Evolutionary conservation across 2,113 vertebrate species (phyloP).

Genomic region (Morphnarchus princeps): DNA sequence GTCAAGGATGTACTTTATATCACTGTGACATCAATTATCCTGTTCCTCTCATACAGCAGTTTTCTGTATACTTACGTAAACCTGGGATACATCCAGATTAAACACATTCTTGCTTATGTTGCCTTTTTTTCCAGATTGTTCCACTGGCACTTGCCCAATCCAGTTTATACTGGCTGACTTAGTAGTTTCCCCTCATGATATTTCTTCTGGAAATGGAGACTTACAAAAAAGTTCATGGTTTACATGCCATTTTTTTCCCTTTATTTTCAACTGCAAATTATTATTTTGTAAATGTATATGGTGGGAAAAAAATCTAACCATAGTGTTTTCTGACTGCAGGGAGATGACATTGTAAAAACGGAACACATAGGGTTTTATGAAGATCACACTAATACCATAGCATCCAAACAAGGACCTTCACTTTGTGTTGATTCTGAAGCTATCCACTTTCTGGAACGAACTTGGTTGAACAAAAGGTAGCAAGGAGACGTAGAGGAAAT

Average conservation of each 20-base stretch:
- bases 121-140: neutral
- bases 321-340: neutral
- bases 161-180: neutral
- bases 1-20: neutral
- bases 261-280: neutral
- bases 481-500: neutral
- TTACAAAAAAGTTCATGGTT: neutral
- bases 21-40: neutral
- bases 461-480: neutral
- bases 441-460: neutral
- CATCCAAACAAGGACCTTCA: neutral
- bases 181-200: neutral
- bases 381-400: neutral
- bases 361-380: neutral
- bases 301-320: neutral
- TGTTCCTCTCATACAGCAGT: neutral
- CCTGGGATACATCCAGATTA: constrained; percentile 23
- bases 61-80: neutral
- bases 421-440: neutral
- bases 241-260: neutral
- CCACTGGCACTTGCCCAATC: neutral
- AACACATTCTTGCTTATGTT: neutral
- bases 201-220: neutral
- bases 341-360: neutral
- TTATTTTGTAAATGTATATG: neutral